phyloP scores from a whole-genome alignment of 1,140 invertebrate genomes.

The Physella acuta region DNA sequence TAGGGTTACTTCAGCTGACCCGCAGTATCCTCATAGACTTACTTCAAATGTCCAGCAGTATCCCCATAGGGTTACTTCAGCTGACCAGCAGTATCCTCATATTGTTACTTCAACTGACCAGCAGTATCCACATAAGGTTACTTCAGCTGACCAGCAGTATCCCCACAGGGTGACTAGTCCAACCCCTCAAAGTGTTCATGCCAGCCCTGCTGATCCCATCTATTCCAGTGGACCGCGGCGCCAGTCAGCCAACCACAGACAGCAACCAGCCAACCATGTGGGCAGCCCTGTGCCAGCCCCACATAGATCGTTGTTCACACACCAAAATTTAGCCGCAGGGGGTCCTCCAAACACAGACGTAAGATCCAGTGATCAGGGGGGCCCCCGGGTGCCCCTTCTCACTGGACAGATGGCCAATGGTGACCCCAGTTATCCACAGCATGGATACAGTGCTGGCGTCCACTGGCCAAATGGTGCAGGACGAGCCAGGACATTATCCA shows the following conservation, averaged over 20 bases:
- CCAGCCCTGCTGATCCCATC: background rate
- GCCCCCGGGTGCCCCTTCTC: conserved; percentile 28
- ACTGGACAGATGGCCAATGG: conserved; percentile 25
- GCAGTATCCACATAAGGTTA: too few species aligned
- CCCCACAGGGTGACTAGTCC: too few species aligned
- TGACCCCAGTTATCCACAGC: background rate
- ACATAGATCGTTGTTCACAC: background rate
- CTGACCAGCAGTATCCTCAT: too few species aligned
- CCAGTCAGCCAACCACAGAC: too few species aligned
- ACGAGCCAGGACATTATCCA: conserved; percentile 37
- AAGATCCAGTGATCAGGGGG: conserved; percentile 34
- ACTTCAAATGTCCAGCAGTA: background rate
- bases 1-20: too few species aligned
- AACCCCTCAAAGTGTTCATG: conserved; percentile 7
- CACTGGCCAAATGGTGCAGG: background rate
- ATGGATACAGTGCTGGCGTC: background rate
- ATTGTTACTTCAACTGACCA: too few species aligned
- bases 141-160: too few species aligned
- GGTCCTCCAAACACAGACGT: conserved; percentile 35
- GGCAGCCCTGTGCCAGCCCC: conserved; percentile 26
- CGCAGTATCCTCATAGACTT: background rate
- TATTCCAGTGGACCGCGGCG: conserved; percentile 4
- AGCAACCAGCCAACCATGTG: too few species aligned
- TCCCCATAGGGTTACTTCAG: too few species aligned
- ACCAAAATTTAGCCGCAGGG: conserved; percentile 45